These are phyloP conservation scores for Pheucticus melanocephalus DNA, from an alignment of 2,113 vertebrate species.

Conservation along the genomic window DNA sequence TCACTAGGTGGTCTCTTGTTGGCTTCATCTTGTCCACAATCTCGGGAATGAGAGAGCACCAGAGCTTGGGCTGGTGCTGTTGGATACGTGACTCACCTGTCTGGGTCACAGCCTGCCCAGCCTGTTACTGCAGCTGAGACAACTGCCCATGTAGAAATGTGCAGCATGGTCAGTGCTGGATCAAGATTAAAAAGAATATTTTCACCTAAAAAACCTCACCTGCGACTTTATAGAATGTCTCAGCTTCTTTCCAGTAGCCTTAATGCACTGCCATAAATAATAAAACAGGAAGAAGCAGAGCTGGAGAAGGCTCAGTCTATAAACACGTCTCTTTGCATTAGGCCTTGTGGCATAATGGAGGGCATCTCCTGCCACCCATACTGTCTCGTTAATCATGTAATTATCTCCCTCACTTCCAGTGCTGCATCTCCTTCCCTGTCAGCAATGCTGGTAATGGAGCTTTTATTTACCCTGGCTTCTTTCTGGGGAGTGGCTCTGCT, in stretches of 20 bases:
- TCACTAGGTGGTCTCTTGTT: not conserved
- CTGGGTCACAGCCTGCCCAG: not conserved
- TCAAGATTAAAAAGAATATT: not conserved
- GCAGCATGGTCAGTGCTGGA: not conserved
- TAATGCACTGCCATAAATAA: conserved; percentile 67
- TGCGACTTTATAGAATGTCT: not conserved
- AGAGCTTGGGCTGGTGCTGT: not conserved
- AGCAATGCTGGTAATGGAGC: not conserved
- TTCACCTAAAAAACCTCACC: not conserved
- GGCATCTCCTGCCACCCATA: conserved; percentile 39
- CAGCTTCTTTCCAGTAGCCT: conserved; percentile 46
- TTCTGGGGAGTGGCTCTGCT: not conserved
- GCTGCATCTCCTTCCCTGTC: conserved; percentile 4
- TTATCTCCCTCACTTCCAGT: conserved; percentile 27
- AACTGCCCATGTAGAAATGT: not conserved
- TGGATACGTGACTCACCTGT: accelerated
- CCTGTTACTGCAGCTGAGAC: not conserved
- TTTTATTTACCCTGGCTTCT: conserved; percentile 1
- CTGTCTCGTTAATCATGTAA: conserved; percentile 7
- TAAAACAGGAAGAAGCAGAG: conserved; percentile 49
- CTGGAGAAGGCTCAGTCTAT: conserved; percentile 6
- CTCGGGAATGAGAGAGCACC: not conserved
- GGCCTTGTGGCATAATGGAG: not conserved
- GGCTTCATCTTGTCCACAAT: not conserved
- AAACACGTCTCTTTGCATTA: conserved; percentile 38